Percentiles rank a stretch among this genome's conserved stretches.
Evolutionary conservation across 2,797 vertebrate species (phyloP).

Genomic region (Alosa sapidissima): DNA sequence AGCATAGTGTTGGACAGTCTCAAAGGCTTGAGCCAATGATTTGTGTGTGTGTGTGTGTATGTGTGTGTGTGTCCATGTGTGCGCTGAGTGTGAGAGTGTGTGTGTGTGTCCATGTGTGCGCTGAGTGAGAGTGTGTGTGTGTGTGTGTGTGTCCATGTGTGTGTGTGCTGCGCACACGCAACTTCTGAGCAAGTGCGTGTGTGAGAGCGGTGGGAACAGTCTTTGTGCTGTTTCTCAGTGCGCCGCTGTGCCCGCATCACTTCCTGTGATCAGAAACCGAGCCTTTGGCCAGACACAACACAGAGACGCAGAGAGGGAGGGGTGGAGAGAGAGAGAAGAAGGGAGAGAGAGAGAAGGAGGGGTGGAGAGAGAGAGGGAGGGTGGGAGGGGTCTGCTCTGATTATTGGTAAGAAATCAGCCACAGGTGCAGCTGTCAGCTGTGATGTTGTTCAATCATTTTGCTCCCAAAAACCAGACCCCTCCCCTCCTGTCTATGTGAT

Average conservation of each 20-base stretch:
- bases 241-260: conserved; percentile 53
- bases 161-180: not conserved
- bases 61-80: not conserved
- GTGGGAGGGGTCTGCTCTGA: not conserved
- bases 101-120: not conserved
- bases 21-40: conserved; percentile 54
- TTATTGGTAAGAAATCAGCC: not conserved
- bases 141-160: conserved; percentile 29
- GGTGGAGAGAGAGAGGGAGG: not conserved
- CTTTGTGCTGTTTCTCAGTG: conserved; percentile 34
- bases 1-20: not conserved
- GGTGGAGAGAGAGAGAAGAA: not conserved
- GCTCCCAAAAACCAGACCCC: not conserved
- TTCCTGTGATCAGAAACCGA: conserved; percentile 67
- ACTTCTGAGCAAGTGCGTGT: conserved; percentile 9
- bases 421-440: conserved; percentile 20
- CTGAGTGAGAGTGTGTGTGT: conserved; percentile 18
- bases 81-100: not conserved
- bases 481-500: not conserved
- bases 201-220: conserved; percentile 42
- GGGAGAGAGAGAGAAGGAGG: no score
- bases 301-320: conserved; percentile 34
- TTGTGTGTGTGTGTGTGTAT: conserved; percentile 60
- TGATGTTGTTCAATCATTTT: not conserved
- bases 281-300: conserved; percentile 65